Conservation (phyloP, 53 echinoderm and acorn worm genomes). For the Luidia sarsii region DNA sequence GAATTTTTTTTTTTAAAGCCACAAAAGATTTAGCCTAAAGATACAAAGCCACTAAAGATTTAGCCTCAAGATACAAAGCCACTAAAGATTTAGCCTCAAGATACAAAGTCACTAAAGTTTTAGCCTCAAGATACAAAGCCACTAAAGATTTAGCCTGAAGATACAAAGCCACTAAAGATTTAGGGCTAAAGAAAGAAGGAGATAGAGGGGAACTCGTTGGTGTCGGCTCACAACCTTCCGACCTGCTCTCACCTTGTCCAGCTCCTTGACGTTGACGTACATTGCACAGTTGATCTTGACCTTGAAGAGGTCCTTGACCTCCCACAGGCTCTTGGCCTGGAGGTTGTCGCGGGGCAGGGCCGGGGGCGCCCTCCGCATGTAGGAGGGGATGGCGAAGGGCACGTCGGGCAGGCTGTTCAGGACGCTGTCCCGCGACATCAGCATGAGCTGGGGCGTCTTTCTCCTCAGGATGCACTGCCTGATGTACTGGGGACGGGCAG, state of each 20-base stretch:
- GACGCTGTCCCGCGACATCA: conserved; percentile 96
- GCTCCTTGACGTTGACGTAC: conserved; percentile 95
- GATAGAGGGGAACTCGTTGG: too few species aligned
- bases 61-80: too few species aligned
- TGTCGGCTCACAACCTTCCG: too few species aligned
- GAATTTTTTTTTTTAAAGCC: too few species aligned
- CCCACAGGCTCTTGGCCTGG: conserved; percentile 81
- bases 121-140: too few species aligned
- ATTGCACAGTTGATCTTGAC: conserved; percentile 98
- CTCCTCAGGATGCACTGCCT: conserved; percentile 79
- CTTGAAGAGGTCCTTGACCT: conserved; percentile 58
- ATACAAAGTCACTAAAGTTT: too few species aligned
- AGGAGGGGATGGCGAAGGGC: conserved; percentile 79
- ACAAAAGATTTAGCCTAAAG: too few species aligned
- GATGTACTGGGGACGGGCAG: conserved; percentile 69
- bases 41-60: too few species aligned
- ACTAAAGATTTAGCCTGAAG: too few species aligned
- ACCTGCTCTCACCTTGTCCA: conserved; percentile 82
- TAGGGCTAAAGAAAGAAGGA: too few species aligned
- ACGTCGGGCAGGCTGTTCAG: conserved; percentile 89
- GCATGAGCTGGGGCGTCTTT: conserved; percentile 87
- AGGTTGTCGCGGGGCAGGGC: conserved; percentile 59
- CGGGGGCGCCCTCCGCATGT: conserved; percentile 84
- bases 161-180: too few species aligned
- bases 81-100: too few species aligned